Evolutionary conservation across 1,140 invertebrate genomes (phyloP).

Genomic region (Gonioctena quinquepunctata): DNA sequence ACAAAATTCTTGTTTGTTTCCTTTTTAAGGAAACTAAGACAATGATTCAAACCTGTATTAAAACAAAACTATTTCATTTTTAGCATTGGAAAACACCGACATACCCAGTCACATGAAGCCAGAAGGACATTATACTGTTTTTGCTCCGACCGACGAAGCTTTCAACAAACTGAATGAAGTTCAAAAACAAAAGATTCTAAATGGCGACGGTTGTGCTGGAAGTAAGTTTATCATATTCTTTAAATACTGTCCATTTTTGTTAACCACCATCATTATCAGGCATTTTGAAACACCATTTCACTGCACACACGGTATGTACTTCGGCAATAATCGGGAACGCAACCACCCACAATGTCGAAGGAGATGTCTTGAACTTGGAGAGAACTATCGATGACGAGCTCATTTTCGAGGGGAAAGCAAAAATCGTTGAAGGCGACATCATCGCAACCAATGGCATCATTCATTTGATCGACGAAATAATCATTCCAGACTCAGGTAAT

Average conservation of each 20-base stretch:
- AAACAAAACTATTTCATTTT: constrained; percentile 22
- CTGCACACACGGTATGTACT: constrained; percentile 70
- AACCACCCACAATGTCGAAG: constrained; percentile 61
- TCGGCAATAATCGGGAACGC: constrained; percentile 61
- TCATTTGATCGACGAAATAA: constrained; percentile 68
- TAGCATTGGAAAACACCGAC: constrained; percentile 58
- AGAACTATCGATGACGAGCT: constrained; percentile 57
- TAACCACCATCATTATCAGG: constrained; percentile 53
- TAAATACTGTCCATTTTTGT: not conserved
- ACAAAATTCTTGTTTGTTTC: too few species aligned
- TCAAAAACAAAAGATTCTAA: constrained; percentile 55
- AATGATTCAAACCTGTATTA: not conserved
- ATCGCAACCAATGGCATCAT: constrained; percentile 71
- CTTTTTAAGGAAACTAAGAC: not conserved
- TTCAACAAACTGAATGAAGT: constrained; percentile 60
- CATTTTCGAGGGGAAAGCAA: constrained; percentile 57
- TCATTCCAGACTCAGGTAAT: constrained; percentile 62
- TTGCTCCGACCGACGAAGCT: constrained; percentile 69
- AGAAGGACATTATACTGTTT: constrained; percentile 64
- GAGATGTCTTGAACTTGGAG: constrained; percentile 60
- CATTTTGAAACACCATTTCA: constrained; percentile 67
- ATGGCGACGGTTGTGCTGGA: constrained; percentile 57
- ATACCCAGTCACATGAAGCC: constrained; percentile 58
- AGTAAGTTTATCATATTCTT: constrained; percentile 55
- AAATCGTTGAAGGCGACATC: constrained; percentile 57